Conservation (phyloP, 2,113 vertebrate genomes). For the Fulica atra region DNA sequence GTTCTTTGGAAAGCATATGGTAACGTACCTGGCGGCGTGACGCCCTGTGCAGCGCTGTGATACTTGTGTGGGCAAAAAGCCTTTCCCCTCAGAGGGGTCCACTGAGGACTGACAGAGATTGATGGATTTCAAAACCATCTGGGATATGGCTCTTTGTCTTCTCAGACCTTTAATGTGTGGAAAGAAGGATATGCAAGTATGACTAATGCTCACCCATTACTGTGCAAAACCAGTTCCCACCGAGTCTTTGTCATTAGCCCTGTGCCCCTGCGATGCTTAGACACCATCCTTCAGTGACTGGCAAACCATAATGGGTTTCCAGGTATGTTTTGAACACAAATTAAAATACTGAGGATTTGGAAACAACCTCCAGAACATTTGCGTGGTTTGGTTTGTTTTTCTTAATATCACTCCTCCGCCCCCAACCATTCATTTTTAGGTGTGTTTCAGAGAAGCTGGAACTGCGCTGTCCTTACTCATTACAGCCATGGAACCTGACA, state of each 20-base stretch:
- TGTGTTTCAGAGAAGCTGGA: not conserved
- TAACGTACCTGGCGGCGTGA: not conserved
- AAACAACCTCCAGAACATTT: not conserved
- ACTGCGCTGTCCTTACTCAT: not conserved
- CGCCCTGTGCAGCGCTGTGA: not conserved
- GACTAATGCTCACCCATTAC: slow-evolving; percentile 15
- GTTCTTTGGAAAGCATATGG: not conserved
- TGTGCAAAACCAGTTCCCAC: not conserved
- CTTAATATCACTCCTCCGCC: not conserved
- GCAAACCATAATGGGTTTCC: not conserved
- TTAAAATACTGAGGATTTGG: not conserved
- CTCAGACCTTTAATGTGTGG: not conserved
- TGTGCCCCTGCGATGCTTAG: not conserved
- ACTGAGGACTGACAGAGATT: not conserved
- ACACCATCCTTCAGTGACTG: not conserved
- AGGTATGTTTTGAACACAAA: not conserved
- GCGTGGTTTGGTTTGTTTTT: not conserved
- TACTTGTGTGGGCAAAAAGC: not conserved
- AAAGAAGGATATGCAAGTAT: slow-evolving; percentile 1
- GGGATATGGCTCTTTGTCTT: slow-evolving; percentile 13
- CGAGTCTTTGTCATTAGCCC: slow-evolving; percentile 19
- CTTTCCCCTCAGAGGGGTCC: not conserved
- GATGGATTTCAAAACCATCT: slow-evolving; percentile 16
- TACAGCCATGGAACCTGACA: not conserved
- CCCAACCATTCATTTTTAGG: not conserved